These are phyloP conservation scores for Pandemis cinnamomeana DNA, from an alignment of 2,888 invertebrate genomes.

Conservation along the genomic window DNA sequence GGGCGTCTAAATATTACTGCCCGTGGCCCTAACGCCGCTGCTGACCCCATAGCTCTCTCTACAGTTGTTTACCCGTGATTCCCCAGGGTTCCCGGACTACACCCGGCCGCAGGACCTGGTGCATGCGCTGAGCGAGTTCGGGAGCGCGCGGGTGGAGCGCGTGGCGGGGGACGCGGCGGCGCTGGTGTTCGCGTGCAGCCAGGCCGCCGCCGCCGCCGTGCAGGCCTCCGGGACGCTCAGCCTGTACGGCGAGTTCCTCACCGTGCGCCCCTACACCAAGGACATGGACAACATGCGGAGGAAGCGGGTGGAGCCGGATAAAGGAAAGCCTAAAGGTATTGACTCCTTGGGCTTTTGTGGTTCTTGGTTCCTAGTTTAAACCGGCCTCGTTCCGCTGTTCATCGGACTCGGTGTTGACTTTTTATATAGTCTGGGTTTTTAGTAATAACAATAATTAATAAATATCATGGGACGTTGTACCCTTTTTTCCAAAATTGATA, in stretches of 20 bases:
- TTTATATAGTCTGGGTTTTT: too few species aligned
- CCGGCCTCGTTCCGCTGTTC: too few species aligned
- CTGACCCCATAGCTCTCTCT: too few species aligned
- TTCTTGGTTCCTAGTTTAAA: too few species aligned
- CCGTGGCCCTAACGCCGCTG: too few species aligned
- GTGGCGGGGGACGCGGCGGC: slow-evolving; percentile 52
- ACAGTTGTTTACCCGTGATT: too few species aligned
- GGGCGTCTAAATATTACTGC: too few species aligned
- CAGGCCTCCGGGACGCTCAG: slow-evolving; percentile 50
- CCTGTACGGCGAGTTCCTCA: slow-evolving; percentile 65
- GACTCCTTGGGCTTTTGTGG: too few species aligned
- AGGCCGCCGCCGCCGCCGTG: slow-evolving; percentile 53
- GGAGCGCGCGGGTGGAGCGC: slow-evolving; percentile 55
- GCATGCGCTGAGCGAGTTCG: slow-evolving; percentile 58
- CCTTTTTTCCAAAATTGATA: too few species aligned
- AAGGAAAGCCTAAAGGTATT: slow-evolving; percentile 10
- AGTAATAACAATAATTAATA: too few species aligned
- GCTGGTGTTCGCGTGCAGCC: slow-evolving; percentile 51
- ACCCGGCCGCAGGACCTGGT: slow-evolving; percentile 61
- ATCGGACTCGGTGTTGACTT: too few species aligned
- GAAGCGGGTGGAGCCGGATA: background rate
- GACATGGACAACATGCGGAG: background rate
- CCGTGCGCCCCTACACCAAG: slow-evolving; percentile 49
- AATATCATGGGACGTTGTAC: too few species aligned
- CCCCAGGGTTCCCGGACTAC: slow-evolving; percentile 67